These are phyloP conservation scores for Orthosia cruda DNA, from an alignment of 2,888 invertebrate species.

Conservation along the genomic window DNA sequence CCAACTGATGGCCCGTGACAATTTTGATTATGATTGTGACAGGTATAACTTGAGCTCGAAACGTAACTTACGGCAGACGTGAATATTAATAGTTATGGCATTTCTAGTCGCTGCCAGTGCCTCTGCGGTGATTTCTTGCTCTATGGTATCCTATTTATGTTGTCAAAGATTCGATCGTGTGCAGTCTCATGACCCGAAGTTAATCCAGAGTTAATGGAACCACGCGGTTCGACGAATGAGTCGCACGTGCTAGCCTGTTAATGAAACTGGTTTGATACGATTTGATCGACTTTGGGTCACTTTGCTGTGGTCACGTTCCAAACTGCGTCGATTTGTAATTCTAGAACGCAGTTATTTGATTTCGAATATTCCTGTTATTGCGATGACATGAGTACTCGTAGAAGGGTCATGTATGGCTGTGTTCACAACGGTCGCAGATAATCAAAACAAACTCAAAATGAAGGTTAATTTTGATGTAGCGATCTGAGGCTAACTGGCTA, in stretches of 20 bases:
- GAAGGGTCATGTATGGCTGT: background rate
- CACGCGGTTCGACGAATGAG: background rate
- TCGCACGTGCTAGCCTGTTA: constrained; percentile 19
- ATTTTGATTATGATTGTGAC: too few relatives aligned
- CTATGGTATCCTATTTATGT: background rate
- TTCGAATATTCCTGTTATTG: background rate
- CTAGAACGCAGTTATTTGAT: constrained; percentile 16
- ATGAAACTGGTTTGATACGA: constrained; percentile 41
- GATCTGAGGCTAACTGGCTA: background rate
- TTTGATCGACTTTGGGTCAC: constrained; percentile 18
- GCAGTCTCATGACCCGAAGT: constrained; percentile 14
- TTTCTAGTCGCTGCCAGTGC: too few relatives aligned
- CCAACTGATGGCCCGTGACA: background rate
- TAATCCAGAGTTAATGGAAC: constrained; percentile 35
- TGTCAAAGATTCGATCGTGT: constrained; percentile 1
- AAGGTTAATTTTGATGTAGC: background rate
- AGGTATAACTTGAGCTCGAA: background rate
- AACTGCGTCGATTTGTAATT: constrained; percentile 9
- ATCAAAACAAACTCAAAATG: background rate
- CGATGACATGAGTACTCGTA: background rate
- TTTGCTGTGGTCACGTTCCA: constrained; percentile 17
- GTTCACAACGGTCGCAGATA: background rate
- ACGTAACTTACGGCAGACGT: background rate
- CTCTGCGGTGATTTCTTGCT: background rate
- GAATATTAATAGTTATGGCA: background rate